Evolutionary conservation across 2,113 vertebrate genomes (phyloP).

Genomic region (Ifrita kowaldi): DNA sequence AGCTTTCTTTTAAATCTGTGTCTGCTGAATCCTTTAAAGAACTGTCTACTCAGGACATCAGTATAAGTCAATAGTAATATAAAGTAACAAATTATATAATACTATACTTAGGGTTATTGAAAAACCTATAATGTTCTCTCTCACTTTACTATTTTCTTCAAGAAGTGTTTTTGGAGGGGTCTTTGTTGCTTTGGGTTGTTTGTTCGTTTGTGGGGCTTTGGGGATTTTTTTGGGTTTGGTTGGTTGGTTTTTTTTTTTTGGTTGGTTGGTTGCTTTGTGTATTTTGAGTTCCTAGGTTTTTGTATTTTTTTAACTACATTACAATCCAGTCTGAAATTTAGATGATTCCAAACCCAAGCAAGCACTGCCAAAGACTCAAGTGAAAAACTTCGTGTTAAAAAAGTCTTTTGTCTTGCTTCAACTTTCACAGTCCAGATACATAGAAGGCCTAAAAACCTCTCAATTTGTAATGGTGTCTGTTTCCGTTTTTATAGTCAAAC

Average conservation of each 20-base stretch:
- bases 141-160: neutral
- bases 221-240: neutral
- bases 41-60: neutral
- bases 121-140: neutral
- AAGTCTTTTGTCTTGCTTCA: neutral
- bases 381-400: neutral
- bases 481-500: neutral
- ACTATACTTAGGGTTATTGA: neutral
- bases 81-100: neutral
- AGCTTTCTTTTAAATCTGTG: neutral
- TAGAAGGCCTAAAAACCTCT: neutral
- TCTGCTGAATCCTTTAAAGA: neutral
- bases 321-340: neutral
- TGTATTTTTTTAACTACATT: neutral
- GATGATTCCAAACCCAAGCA: neutral
- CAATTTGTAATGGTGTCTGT: neutral
- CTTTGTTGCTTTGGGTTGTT: neutral
- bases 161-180: neutral
- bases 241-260: neutral
- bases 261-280: rapidly evolving
- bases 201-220: neutral
- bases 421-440: neutral
- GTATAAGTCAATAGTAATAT: neutral
- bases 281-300: neutral
- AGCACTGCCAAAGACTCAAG: neutral